Base-by-base conservation (phyloP, 1,140 invertebrate species). In the Drosophila serrata region DNA sequence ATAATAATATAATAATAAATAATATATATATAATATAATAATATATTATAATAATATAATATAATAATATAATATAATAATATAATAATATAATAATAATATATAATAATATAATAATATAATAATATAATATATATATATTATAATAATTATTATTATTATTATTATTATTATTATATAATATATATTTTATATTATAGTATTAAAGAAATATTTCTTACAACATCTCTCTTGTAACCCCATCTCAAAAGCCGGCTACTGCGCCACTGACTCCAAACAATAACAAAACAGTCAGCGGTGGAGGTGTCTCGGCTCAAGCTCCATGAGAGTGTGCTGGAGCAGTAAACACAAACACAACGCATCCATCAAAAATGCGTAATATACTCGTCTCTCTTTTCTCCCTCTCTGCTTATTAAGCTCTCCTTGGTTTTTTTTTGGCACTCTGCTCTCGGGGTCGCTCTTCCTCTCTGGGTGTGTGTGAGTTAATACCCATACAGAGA, bases 281-380 rank as follows among this genome's bases (percentile, higher is more conserved):
- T 60, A 85, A 68, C 73, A 81, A 58, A 11, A 33, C 51, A 24
- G 24, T 4, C 51, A 24, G 24, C 24, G 24, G 24, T 24, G 24
- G 24, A 24, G 31, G 51, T 55, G 59, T 53, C 48, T 57, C 37
- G 61, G 59, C 61, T 58, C 24, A 61, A 79, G 70, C 29, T 29
- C 29, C 60, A 56, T 58, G 65, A 75, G 80, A 69, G 68, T 59
- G 75, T 74, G 74, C 67, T 35, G 45, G 42, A 75, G 72, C 46
- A 45, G 56, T 29, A 64, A 79, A 72, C 82, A 80, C 82, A 64
- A 79, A 72, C 82, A 80, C 82, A 76, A 78, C 24, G 4, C 59
- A 77, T 82, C 55, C 59, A 87, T 73, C 70, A 70, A 75, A 75
- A 88, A 74, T 82, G 76, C 76, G 82, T 87, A 79, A 70, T 82